These are phyloP conservation scores for Helicoverpa assulta DNA, from an alignment of 2,888 invertebrate species.

Conservation along the genomic window DNA sequence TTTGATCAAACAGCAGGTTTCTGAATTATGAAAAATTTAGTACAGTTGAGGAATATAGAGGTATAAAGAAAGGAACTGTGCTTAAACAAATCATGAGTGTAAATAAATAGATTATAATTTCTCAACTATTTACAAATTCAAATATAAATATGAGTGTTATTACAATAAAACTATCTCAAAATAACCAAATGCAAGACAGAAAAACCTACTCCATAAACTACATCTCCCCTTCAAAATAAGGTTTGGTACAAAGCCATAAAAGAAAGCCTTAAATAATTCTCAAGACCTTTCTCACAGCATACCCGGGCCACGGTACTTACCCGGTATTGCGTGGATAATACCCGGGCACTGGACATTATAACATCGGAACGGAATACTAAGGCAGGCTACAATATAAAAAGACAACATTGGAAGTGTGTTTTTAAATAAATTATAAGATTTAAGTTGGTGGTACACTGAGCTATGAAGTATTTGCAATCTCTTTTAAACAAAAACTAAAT, in stretches of 20 bases:
- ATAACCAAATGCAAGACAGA: not conserved
- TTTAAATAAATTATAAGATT: constrained; percentile 66
- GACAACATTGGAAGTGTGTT: constrained; percentile 65
- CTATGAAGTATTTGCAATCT: too few species aligned
- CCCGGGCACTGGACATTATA: constrained; percentile 36
- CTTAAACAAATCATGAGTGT: too few species aligned
- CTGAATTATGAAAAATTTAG: too few species aligned
- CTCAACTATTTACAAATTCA: too few species aligned
- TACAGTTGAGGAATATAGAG: too few species aligned
- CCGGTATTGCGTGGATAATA: constrained; percentile 34
- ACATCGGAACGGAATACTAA: constrained; percentile 45
- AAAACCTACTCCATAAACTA: constrained; percentile 4
- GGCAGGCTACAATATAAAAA: constrained; percentile 61
- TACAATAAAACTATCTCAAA: not conserved
- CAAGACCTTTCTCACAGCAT: constrained; percentile 13
- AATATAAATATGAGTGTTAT: not conserved
- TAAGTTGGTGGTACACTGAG: constrained; percentile 19
- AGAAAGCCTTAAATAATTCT: constrained; percentile 46
- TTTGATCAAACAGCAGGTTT: not conserved
- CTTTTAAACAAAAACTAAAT: too few species aligned
- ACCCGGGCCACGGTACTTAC: constrained; percentile 3
- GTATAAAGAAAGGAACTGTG: too few species aligned
- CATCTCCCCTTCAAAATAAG: constrained; percentile 16
- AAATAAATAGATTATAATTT: too few species aligned
- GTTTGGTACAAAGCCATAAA: constrained; percentile 18